Evolutionary conservation across 2,888 invertebrate genomes (phyloP).

Genomic region (Carterocephalus palaemon): DNA sequence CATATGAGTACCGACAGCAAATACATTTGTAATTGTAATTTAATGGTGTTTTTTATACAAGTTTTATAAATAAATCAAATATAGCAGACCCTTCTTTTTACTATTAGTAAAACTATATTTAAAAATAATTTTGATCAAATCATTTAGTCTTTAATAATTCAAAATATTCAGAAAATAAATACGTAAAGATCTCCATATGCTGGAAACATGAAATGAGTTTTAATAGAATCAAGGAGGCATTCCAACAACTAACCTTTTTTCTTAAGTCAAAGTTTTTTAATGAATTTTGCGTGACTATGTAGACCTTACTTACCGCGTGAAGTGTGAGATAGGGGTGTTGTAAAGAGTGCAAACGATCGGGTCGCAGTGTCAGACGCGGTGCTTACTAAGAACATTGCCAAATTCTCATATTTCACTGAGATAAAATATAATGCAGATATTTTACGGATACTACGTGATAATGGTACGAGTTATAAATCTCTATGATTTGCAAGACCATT

Average conservation of each 20-base stretch:
- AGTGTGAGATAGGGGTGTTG: slow-evolving; percentile 70
- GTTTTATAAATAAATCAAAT: too few relatives aligned
- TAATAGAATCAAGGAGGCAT: too few relatives aligned
- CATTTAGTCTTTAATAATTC: neutral
- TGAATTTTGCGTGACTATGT: slow-evolving; percentile 33
- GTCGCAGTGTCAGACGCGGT: slow-evolving; percentile 62
- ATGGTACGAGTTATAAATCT: slow-evolving; percentile 9
- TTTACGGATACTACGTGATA: slow-evolving; percentile 15
- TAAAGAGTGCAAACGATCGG: slow-evolving; percentile 77
- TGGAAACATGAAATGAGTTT: neutral
- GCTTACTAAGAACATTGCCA: slow-evolving; percentile 61
- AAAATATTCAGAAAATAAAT: neutral
- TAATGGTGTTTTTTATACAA: too few relatives aligned
- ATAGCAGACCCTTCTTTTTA: too few relatives aligned
- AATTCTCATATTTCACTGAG: slow-evolving; percentile 53
- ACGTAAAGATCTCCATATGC: neutral
- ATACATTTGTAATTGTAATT: slow-evolving; percentile 17
- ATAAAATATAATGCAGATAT: slow-evolving; percentile 1
- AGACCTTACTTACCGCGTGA: slow-evolving; percentile 50
- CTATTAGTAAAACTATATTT: too few relatives aligned
- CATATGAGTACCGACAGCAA: slow-evolving; percentile 46
- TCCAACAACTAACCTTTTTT: too few relatives aligned
- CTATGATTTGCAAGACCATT: too few relatives aligned
- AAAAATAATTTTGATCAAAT: too few relatives aligned
- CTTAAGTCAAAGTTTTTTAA: too few relatives aligned